A percentile compares a stretch with the other conserved stretches of the same genome.
Conservation (phyloP, 2,888 invertebrate species). For the Drosophila mayaguana region DNA sequence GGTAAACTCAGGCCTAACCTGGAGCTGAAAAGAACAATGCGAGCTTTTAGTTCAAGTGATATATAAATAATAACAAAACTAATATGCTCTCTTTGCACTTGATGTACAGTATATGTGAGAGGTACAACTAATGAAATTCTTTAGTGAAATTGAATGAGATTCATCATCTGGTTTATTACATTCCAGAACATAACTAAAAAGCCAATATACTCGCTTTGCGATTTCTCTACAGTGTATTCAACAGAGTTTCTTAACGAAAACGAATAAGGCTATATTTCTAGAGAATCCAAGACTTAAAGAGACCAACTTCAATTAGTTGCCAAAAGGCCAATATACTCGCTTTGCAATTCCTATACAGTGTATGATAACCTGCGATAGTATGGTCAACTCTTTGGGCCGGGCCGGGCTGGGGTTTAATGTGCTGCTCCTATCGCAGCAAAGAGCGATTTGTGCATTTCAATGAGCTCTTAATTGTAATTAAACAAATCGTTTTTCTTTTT, state of each 20-base stretch:
- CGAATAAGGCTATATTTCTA: not conserved
- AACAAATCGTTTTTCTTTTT: constrained; percentile 39
- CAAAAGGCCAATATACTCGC: not conserved
- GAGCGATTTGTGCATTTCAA: constrained; percentile 59
- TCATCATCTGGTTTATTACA: not conserved
- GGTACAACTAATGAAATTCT: not conserved
- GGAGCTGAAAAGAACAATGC: too few species aligned
- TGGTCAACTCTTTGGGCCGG: constrained; percentile 33
- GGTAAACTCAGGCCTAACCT: too few species aligned
- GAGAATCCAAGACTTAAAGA: not conserved
- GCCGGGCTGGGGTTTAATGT: constrained; percentile 43
- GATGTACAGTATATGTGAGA: not conserved
- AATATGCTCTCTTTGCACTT: not conserved
- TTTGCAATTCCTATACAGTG: not conserved
- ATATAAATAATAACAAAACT: too few species aligned
- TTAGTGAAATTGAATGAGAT: too few species aligned
- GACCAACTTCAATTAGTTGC: not conserved
- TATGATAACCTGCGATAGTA: not conserved
- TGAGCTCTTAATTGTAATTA: constrained; percentile 51
- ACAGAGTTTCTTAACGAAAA: not conserved
- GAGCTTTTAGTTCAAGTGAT: too few species aligned
- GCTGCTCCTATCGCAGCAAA: constrained; percentile 20
- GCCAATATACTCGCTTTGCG: not conserved
- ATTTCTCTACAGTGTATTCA: not conserved
- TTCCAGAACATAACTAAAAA: too few species aligned